phyloP scores from a whole-genome alignment of 2,888 invertebrate genomes.

The Scaptomyza caliginosa region DNA sequence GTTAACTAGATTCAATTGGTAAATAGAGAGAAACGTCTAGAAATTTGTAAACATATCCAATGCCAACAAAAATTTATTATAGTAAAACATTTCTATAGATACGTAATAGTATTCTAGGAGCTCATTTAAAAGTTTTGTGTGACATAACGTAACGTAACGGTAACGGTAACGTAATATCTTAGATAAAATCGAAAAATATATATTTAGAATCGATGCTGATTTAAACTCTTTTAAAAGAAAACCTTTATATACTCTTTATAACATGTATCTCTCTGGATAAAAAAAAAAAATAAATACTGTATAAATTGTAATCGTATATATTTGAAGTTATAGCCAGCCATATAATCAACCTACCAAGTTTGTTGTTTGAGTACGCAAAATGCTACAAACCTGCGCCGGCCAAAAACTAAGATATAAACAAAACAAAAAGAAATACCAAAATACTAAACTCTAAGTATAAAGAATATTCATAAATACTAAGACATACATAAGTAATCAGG shows the following conservation, averaged over 20 bases:
- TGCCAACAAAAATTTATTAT: conserved; percentile 1
- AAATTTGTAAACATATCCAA: conserved; percentile 19
- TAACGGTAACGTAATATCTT: conserved; percentile 26
- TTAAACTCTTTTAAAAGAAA: conserved; percentile 30
- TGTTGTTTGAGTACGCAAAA: conserved; percentile 76
- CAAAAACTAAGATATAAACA: conserved; percentile 64
- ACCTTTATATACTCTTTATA: conserved; percentile 34
- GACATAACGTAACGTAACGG: conserved; percentile 25
- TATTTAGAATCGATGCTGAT: conserved; percentile 27
- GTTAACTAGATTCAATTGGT: conserved; percentile 20
- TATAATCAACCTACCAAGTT: conserved; percentile 65
- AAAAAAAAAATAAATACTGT: conserved; percentile 44
- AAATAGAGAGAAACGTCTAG: conserved; percentile 2
- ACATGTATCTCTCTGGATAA: conserved; percentile 35
- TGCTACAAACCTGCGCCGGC: conserved; percentile 82
- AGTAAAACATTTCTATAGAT: conserved; percentile 14
- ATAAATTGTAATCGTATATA: conserved; percentile 68
- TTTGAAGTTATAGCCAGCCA: conserved; percentile 77
- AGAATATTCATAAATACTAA: conserved; percentile 50
- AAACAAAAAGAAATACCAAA: conserved; percentile 27
- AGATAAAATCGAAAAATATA: conserved; percentile 27
- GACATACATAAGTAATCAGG: conserved; percentile 58
- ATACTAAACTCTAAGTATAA: conserved; percentile 68
- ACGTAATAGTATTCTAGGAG: conserved; percentile 16
- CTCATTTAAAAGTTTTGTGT: conserved; percentile 40